Conservation (phyloP, 2,113 vertebrate species). For the Lipotes vexillifer region DNA sequence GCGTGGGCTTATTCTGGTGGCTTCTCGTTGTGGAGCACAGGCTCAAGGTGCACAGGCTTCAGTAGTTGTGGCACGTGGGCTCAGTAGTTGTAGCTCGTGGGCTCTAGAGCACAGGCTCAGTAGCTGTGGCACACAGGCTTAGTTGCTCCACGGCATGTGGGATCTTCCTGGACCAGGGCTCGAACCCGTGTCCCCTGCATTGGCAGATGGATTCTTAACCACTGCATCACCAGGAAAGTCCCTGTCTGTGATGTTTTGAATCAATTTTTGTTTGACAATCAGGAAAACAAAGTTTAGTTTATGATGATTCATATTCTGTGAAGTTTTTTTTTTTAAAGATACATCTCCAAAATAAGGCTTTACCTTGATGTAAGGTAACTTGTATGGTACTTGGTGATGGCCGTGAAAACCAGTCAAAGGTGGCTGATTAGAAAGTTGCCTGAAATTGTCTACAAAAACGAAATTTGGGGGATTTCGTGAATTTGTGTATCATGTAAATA, state of each 20-base stretch:
- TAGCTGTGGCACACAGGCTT: too few relatives aligned
- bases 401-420: not conserved
- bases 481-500: not conserved
- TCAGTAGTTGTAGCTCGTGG: too few relatives aligned
- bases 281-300: constrained; percentile 37
- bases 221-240: too few relatives aligned
- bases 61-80: too few relatives aligned
- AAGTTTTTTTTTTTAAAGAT: not conserved
- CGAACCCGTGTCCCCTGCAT: too few relatives aligned
- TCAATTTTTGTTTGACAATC: constrained; percentile 56
- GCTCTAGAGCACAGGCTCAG: too few relatives aligned
- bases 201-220: too few relatives aligned
- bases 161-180: too few relatives aligned
- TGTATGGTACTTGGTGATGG: not conserved
- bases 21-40: too few relatives aligned
- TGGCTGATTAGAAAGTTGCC: not conserved
- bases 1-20: too few relatives aligned
- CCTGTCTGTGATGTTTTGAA: constrained; percentile 52
- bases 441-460: not conserved
- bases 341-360: not conserved
- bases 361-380: not conserved
- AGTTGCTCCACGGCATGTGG: too few relatives aligned
- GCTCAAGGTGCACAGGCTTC: too few relatives aligned
- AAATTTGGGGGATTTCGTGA: not conserved
- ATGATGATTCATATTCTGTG: constrained; percentile 47